Conservation (phyloP, 2,888 invertebrate genomes). For the Hirtodrosophila alboralis region DNA sequence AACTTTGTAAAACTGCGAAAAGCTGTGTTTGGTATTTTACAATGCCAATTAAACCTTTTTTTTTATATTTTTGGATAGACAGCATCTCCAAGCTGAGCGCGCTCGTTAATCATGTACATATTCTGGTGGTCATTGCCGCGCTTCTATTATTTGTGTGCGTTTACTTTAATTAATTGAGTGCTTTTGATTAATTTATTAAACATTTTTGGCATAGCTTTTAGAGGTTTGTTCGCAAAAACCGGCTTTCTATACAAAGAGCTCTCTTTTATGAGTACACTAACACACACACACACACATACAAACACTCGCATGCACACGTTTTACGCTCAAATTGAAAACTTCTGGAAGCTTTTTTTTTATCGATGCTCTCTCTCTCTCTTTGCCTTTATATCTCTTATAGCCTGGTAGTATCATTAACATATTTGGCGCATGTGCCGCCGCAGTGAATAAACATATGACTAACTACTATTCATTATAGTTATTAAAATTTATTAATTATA, state of each 20-base stretch:
- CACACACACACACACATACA: slow-evolving; percentile 15
- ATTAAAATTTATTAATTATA: slow-evolving; percentile 30
- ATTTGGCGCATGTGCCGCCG: slow-evolving; percentile 42
- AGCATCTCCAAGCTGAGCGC: no score
- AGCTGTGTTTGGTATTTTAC: slow-evolving; percentile 15
- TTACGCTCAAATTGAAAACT: slow-evolving; percentile 60
- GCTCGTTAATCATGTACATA: slow-evolving; percentile 5
- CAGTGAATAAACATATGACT: slow-evolving; percentile 31
- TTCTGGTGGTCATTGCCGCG: slow-evolving; percentile 24
- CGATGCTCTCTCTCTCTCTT: slow-evolving; percentile 15
- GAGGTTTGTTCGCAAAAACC: slow-evolving; percentile 47
- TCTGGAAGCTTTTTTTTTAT: slow-evolving; percentile 52
- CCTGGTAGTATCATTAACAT: slow-evolving; percentile 35
- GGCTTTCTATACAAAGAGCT: slow-evolving; percentile 49
- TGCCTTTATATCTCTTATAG: slow-evolving; percentile 1
- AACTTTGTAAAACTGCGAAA: slow-evolving; percentile 24
- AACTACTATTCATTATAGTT: slow-evolving; percentile 42
- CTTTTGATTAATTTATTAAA: slow-evolving; percentile 48
- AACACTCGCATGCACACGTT: slow-evolving; percentile 14
- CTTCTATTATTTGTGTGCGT: slow-evolving; percentile 19
- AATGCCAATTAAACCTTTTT: slow-evolving; percentile 12
- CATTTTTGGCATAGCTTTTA: slow-evolving; percentile 46
- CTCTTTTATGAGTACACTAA: slow-evolving; percentile 16
- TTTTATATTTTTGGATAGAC: not conserved
- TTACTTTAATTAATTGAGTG: slow-evolving; percentile 36